phyloP scores from a whole-genome alignment of 2,888 invertebrate species.

The Cenopis cana region DNA sequence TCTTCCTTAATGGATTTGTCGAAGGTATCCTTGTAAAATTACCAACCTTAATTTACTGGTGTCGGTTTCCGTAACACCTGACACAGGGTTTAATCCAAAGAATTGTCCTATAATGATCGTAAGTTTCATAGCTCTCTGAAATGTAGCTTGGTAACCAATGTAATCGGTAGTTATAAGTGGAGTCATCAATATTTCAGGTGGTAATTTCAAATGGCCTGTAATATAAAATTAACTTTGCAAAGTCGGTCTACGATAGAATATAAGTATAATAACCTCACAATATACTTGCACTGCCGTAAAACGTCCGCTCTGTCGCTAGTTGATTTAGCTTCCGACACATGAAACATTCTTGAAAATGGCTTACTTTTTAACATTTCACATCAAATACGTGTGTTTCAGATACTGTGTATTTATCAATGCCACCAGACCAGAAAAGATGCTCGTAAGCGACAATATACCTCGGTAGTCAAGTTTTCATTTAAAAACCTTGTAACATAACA shows the following conservation, averaged over 20 bases:
- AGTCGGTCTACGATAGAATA: too few species aligned
- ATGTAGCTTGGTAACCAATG: conserved; percentile 45
- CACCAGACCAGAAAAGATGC: neutral
- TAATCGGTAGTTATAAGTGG: conserved; percentile 15
- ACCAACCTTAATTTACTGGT: conserved; percentile 58
- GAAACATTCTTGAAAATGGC: conserved; percentile 9
- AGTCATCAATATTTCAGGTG: conserved; percentile 29
- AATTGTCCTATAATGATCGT: conserved; percentile 57
- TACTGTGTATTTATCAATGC: neutral
- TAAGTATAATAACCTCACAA: neutral
- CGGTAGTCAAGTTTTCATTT: conserved; percentile 25
- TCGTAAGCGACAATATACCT: conserved; percentile 21
- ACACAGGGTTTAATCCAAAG: conserved; percentile 62
- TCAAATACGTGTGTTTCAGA: neutral
- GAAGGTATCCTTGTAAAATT: neutral
- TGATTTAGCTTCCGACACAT: conserved; percentile 28
- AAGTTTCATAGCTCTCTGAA: conserved; percentile 59
- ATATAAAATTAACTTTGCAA: neutral
- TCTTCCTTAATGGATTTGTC: too few species aligned
- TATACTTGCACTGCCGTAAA: conserved; percentile 23
- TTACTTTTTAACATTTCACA: conserved; percentile 9
- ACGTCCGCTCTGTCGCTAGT: conserved; percentile 3
- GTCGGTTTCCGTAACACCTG: conserved; percentile 53
- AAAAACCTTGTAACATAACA: conserved; percentile 21
- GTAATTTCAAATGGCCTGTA: conserved; percentile 25